Conservation (phyloP, 2,113 vertebrate genomes). For the Plectropomus leopardus region DNA sequence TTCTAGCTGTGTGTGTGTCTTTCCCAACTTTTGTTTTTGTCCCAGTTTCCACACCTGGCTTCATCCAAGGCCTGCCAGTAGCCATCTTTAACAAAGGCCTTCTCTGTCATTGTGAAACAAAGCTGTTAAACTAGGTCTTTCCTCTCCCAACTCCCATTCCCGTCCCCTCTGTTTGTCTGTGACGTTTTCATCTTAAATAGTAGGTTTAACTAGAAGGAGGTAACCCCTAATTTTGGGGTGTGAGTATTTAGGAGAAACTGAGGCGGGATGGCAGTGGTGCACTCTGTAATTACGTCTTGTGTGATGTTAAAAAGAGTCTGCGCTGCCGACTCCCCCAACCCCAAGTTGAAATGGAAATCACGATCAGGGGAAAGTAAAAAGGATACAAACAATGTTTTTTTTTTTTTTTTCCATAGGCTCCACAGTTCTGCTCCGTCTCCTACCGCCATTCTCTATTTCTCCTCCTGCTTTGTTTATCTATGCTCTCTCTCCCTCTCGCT, state of each 20-base stretch:
- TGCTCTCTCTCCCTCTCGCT: conserved; percentile 39
- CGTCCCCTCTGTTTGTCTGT: conserved; percentile 52
- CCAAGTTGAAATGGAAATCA: conserved; percentile 70
- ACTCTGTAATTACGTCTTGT: conserved; percentile 77
- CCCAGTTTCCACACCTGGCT: conserved; percentile 72
- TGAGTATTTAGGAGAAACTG: conserved; percentile 82
- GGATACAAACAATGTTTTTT: conserved; percentile 46
- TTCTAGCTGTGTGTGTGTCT: conserved; percentile 39
- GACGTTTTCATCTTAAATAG: conserved; percentile 74
- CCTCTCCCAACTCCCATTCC: conserved; percentile 50
- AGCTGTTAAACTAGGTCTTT: conserved; percentile 65
- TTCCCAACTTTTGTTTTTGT: conserved; percentile 65
- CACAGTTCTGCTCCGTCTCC: conserved; percentile 33
- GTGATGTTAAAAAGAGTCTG: conserved; percentile 78
- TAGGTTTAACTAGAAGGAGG: conserved; percentile 70
- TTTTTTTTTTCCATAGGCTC: conserved; percentile 56
- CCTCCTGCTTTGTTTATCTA: conserved; percentile 59
- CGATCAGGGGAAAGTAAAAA: conserved; percentile 51
- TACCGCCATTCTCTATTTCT: conserved; percentile 13
- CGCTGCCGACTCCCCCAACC: conserved; percentile 68
- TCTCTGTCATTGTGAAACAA: conserved; percentile 65
- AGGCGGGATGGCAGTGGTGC: conserved; percentile 60
- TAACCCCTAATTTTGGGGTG: conserved; percentile 82
- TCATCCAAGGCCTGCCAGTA: conserved; percentile 55
- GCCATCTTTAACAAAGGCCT: conserved; percentile 57